Base-by-base conservation (phyloP, 2,888 invertebrate genomes). In the Hydroisotoma schaefferi region DNA sequence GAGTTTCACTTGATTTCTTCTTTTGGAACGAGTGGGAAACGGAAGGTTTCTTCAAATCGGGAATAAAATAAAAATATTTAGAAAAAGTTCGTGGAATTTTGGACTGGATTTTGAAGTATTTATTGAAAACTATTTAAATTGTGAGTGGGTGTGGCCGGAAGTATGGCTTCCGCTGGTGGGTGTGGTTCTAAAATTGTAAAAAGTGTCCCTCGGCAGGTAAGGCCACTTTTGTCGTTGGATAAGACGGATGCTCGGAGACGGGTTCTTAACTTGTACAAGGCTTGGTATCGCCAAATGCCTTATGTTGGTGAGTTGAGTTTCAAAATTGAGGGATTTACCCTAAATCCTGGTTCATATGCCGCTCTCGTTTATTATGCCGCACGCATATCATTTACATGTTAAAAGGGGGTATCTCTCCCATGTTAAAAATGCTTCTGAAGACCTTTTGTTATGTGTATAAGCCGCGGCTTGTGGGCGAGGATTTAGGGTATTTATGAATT, bases 231-330 rank as follows among this genome's bases (percentile, higher is more conserved):
- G 67, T 95, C 95, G 1, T 73, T 86, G 55, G 86, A 86, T 76
- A 80, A 79, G 44, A 80, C 78, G 2, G 94, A 95, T 77, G 93
- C 94, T 1, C 85, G 84, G 73, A 82, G 83, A 75, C 83, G 94
- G 76, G 94, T 90, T 1, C 76, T 94, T 8, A 89, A 85, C 77
- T 81, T 97, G 57, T 97, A 95, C 78, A 92, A 88, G 80, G 87
- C 93, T 58, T 97, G 95, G 94, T 91, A 88, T 78, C 86, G 94
- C 69, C 91, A 94, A 78, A 82, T 94, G 63, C 94, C 94, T 6
- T 87, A 86, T 76, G 82, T 94, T 74, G 85, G 94, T 93, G 81
- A 81, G 85, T 81, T 55, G 5, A 8, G 15, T 15, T 43, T 43
- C 43, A 43, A 8, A 43, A 47, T 48, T 15, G 1, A 2, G 28